Percentiles rank a stretch among this genome's conserved stretches.
Conservation (phyloP, 1,140 invertebrate genomes). For the Ips typographus region DNA sequence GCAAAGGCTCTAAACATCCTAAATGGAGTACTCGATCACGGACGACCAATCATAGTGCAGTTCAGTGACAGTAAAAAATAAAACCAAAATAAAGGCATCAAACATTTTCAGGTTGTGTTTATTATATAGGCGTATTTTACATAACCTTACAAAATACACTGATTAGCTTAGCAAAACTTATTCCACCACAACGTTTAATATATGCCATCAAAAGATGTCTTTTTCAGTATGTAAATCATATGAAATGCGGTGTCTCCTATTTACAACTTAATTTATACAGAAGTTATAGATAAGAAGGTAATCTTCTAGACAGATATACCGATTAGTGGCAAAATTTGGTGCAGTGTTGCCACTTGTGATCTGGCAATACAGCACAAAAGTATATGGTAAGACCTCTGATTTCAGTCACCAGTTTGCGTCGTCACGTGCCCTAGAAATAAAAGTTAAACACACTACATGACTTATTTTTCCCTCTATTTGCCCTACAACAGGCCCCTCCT, state of each 20-base stretch:
- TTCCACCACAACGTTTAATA: background rate
- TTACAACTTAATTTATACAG: background rate
- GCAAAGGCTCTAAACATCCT: conserved; percentile 43
- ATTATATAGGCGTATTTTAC: background rate
- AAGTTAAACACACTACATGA: background rate
- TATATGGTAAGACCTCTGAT: background rate
- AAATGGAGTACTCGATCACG: conserved; percentile 49
- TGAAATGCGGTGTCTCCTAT: background rate
- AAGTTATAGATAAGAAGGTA: no score
- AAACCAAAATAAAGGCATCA: background rate
- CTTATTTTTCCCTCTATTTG: background rate
- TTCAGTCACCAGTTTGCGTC: background rate
- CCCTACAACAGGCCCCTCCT: background rate
- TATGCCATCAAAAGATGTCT: background rate
- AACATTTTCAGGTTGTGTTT: background rate
- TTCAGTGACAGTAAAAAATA: conserved; percentile 37
- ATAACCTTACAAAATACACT: background rate
- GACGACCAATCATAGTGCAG: conserved; percentile 50
- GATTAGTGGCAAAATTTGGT: background rate
- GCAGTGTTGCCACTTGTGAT: background rate
- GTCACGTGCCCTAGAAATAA: background rate
- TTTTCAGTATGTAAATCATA: background rate
- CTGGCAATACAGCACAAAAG: background rate
- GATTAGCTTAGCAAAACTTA: background rate
- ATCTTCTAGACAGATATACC: no score